A percentile compares a stretch with the other conserved stretches of the same genome.
phyloP scores from a whole-genome alignment of 2,888 invertebrate genomes.

The Pollenia labialis region DNA sequence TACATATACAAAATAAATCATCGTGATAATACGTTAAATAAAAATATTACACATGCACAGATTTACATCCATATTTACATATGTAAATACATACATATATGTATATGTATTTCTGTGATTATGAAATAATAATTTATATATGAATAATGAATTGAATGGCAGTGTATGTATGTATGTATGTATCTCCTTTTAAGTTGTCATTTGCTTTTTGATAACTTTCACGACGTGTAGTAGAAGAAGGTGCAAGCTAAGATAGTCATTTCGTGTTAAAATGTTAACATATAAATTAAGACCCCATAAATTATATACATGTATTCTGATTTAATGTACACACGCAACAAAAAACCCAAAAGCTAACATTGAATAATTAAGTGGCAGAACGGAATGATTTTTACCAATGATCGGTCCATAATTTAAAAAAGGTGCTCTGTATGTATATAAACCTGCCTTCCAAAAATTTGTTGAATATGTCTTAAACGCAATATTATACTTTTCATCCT shows the following conservation, averaged over 20 bases:
- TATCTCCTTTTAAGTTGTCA: constrained; percentile 4
- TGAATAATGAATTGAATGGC: constrained; percentile 22
- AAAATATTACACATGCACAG: constrained; percentile 35
- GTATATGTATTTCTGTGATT: background rate
- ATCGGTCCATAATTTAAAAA: too few relatives aligned
- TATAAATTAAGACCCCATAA: background rate
- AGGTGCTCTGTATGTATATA: too few relatives aligned
- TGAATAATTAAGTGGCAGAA: too few relatives aligned
- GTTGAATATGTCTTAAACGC: too few relatives aligned
- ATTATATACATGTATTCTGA: too few relatives aligned
- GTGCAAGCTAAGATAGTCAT: too few relatives aligned
- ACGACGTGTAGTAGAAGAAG: background rate
- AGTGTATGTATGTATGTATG: background rate
- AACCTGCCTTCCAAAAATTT: too few relatives aligned
- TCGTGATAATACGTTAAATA: constrained; percentile 35
- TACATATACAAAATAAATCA: constrained; percentile 24
- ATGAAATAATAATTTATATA: constrained; percentile 37
- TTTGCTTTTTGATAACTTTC: background rate
- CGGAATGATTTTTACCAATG: too few relatives aligned
- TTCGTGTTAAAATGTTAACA: too few relatives aligned
- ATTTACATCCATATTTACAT: background rate
- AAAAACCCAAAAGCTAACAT: too few relatives aligned
- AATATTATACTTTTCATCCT: too few relatives aligned
- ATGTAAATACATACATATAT: background rate
- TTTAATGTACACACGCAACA: too few relatives aligned